Evolutionary conservation across 2,113 vertebrate species (phyloP), one percentile per base, ranked within the genome.

Genomic region (Lonchura striata): DNA sequence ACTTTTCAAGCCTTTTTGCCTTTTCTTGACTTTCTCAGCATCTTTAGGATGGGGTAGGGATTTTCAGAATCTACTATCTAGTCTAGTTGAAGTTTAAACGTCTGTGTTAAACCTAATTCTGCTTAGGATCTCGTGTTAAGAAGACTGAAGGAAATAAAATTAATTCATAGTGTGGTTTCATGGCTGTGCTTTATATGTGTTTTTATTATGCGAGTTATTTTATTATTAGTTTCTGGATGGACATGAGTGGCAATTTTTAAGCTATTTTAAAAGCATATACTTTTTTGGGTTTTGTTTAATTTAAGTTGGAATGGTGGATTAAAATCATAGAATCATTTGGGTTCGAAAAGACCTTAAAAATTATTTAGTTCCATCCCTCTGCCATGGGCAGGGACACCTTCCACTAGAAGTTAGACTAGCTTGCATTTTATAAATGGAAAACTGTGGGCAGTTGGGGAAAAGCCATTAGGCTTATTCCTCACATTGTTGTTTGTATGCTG

Each of bases 111-210:
- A 15, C 10, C 10, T 57, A 3, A 19, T 80, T 79, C 17, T 74
- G 10, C 46, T 25, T 12, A 13, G 47, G 25, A 3, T 20, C 23
- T 91, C 4, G 4, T 8, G 3, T 70, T 53, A 39, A 33, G 23
- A 53, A 19, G 20, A 19, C 16, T 25, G 20, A 57, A 69, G 46
- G 31, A 61, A 75, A 50, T 37, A 35, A 81, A 50, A 46, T 18
- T 0, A 69, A 9, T 8, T 37, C 15, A 18, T 8, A 8, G 10
- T 13, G 14, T 33, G 18, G 8, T 21, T 79, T 60, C 19, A 3
- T 30, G 10, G 41, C 27, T 3, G 0, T 39, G 11, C 41, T 87
- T 79, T 49, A 18, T 31, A 0, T 19, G 14, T 42, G 41, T 42
- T 42, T 42, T 42, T 42, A 42, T 42, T 13, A 10, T 11, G 11